Base-by-base conservation (phyloP, 2,113 vertebrate genomes). In the Hippocampus comes region DNA sequence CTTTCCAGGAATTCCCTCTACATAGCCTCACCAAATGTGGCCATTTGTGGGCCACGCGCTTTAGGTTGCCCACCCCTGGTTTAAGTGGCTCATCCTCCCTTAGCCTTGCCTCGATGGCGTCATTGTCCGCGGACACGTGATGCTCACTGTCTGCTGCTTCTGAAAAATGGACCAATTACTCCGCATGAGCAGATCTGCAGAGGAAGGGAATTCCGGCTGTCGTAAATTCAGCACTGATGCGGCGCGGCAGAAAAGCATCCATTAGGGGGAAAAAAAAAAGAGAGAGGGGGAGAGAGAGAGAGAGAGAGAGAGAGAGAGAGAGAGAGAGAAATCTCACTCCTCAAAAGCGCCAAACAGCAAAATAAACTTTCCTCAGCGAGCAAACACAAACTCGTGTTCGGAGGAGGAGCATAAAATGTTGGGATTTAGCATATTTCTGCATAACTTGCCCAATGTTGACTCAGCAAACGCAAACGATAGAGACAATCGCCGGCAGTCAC, bases 141-240 rank as follows among this genome's bases (percentile, higher is more conserved):
- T 76, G 83, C 64, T 68, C 1, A 55, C 75, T 80, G 79, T 77
- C 77, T 63, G 73, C 66, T 65, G 79, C 76, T 30, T 71, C 68
- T 87, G 84, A 89, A 75, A 89, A 90, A 91, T 88, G 80, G 88
- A 79, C 77, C 86, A 83, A 81, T 92, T 90, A 85, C 74, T 48
- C 72, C 70, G 81, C 78, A 82, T 87, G 84, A 88, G 73, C 69
- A 78, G 83, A 82, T 87, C 76, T 86, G 84, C 84, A 82, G 82
- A 78, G 82, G 84, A 83, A 86, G 81, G 86, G 85, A 81, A 86
- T 86, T 88, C 87, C 82, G 77, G 5, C 76, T 69, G 20, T 67
- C 76, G 74, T 88, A 77, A 90, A 88, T 90, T 89, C 73, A 21
- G 71, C 70, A 18, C 30, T 41, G 70, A 77, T 46, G 63, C 38